Evolutionary conservation across 2,113 vertebrate genomes (phyloP), one percentile per base, ranked within the genome.

Genomic region (Cyrtonyx montezumae): DNA sequence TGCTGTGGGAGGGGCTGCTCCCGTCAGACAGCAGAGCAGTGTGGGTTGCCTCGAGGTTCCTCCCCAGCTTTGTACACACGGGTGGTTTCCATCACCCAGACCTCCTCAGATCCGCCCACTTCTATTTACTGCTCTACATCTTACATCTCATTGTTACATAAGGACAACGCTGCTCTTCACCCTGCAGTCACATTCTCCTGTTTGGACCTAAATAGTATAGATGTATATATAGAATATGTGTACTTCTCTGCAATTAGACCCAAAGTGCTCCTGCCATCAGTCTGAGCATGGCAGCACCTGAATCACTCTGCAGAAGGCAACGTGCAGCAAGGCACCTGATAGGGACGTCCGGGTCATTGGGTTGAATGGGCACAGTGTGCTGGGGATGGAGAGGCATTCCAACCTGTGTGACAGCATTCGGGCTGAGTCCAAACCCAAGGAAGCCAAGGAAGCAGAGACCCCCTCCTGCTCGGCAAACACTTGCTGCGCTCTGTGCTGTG

Each of bases 201-300:
- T 37, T 21, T 58, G 30, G 26, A 62, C 53, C 51, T 17, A 37
- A 79, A 51, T 30, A 63, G 22, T 62, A 15, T 11, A 13, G 30
- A 30, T 56, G 36, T 55, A 40, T 37, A 4, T 49, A 8, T 16
- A 26, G 17, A 23, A 71, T 61, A 43, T 9, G 22, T 13, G 22
- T 23, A 3, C 32, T 53, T 21, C 65, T 53, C 62, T 61, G 81
- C 71, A 28, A 26, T 66, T 23, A 59, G 25, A 30, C 8, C 2
- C 22, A 7, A 30, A 78, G 61, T 25, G 21, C 73, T 59, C 48
- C 76, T 26, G 37, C 61, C 28, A 37, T 66, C 18, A 10, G 14
- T 5, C 43, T 1, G 1, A 45, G 61, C 2, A 0, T 5, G 13
- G 42, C 66, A 37, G 43, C 42, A 12, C 22, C 28, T 21, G n/a